These are phyloP conservation scores for Chouioia cunea DNA, from an alignment of 2,888 invertebrate species.

Conservation along the genomic window DNA sequence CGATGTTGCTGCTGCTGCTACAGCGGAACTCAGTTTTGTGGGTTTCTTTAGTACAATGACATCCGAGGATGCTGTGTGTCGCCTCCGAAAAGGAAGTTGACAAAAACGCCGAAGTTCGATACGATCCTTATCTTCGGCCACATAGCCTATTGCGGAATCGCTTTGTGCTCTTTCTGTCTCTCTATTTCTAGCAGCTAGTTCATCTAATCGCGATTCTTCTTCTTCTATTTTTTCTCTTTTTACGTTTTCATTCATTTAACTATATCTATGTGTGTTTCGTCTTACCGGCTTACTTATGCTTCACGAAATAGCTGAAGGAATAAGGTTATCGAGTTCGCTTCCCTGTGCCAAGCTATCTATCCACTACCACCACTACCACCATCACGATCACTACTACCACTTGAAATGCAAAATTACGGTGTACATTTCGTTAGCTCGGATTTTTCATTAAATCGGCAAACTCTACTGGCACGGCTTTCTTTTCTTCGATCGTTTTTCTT, in stretches of 20 bases:
- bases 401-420: constrained; percentile 4
- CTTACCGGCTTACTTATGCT: constrained; percentile 11
- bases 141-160: constrained; percentile 9
- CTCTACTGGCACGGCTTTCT: too few relatives aligned
- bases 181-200: constrained; percentile 3
- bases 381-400: too few relatives aligned
- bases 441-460: constrained; percentile 8
- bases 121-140: constrained; percentile 43
- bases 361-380: too few relatives aligned
- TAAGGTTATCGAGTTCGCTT: constrained; percentile 11
- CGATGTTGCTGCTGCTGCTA: constrained; percentile 13
- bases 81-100: constrained; percentile 41
- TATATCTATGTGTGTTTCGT: too few relatives aligned
- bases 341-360: neutral
- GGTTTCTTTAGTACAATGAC: constrained; percentile 37
- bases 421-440: constrained; percentile 29
- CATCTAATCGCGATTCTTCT: constrained; percentile 35
- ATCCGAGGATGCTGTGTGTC: constrained; percentile 22
- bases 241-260: neutral
- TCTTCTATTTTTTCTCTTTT: constrained; percentile 3
- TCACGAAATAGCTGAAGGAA: neutral
- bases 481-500: too few relatives aligned
- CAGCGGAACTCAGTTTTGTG: constrained; percentile 42
- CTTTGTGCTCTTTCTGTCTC: constrained; percentile 19
- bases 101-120: constrained; percentile 24